phyloP scores from a whole-genome alignment of 2,797 vertebrate genomes.

The Sebastolobus altivelis region DNA sequence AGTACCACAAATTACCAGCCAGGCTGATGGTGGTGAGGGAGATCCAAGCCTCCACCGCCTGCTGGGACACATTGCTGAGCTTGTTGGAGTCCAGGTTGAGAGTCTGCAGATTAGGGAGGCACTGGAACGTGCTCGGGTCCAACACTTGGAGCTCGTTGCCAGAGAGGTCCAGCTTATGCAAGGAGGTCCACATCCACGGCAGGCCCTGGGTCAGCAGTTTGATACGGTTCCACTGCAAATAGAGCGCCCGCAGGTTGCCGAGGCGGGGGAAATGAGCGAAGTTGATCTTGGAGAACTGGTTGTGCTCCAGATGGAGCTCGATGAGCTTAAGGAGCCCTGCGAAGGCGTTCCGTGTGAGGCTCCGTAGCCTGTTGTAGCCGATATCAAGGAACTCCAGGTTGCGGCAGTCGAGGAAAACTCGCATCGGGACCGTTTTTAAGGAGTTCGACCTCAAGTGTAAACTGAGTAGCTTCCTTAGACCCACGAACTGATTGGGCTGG shows the following conservation, averaged over 20 bases:
- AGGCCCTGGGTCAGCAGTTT: constrained; percentile 92
- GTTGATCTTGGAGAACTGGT: constrained; percentile 98
- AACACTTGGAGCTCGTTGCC: constrained; percentile 94
- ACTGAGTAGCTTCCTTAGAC: constrained; percentile 94
- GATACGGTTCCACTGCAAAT: constrained; percentile 97
- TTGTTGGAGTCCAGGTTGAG: constrained; percentile 98
- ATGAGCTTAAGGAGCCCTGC: constrained; percentile 95
- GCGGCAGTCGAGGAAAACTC: constrained; percentile 96
- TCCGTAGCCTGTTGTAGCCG: constrained; percentile 96
- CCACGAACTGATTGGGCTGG: constrained; percentile 92
- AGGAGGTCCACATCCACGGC: constrained; percentile 97
- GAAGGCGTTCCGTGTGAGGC: constrained; percentile 94
- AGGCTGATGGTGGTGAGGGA: constrained; percentile 96
- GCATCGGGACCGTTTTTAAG: constrained; percentile 92
- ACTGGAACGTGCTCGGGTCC: constrained; percentile 92
- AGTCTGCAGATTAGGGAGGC: constrained; percentile 96
- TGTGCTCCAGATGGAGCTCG: constrained; percentile 97
- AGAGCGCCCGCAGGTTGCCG: constrained; percentile 94
- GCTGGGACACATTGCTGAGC: constrained; percentile 95
- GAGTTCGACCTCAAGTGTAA: constrained; percentile 96
- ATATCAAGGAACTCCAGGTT: constrained; percentile 97
- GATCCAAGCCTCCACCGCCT: constrained; percentile 93
- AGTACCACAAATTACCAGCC: constrained; percentile 97
- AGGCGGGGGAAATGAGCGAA: constrained; percentile 97
- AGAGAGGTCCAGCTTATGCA: constrained; percentile 97